These are phyloP conservation scores for Enteromius mattozi DNA, from an alignment of 2,797 vertebrate genomes.

Conservation along the genomic window DNA sequence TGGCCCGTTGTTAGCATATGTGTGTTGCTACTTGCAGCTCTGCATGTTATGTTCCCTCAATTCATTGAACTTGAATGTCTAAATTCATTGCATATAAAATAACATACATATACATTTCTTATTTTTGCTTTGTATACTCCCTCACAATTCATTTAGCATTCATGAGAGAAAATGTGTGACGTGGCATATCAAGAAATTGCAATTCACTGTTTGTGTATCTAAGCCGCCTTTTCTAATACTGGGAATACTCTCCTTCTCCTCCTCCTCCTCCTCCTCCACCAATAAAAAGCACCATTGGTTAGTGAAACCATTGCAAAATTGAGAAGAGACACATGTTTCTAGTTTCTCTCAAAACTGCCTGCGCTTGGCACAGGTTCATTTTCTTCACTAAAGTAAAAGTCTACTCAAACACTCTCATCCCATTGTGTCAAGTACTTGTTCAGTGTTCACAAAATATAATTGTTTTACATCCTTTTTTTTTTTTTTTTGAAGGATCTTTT, in stretches of 20 bases:
- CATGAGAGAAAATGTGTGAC: conserved; percentile 3
- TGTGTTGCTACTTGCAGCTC: conserved; percentile 41
- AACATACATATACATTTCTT: not conserved
- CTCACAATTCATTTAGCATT: conserved; percentile 12
- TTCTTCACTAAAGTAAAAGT: conserved; percentile 18
- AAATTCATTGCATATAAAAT: conserved; percentile 5
- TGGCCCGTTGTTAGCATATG: conserved; percentile 38
- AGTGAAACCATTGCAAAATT: conserved; percentile 47
- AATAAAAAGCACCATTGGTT: conserved; percentile 36
- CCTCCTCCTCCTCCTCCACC: conserved; percentile 8
- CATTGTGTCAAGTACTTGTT: not conserved
- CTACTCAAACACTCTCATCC: not conserved
- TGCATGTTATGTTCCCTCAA: conserved; percentile 21
- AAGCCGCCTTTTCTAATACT: conserved; percentile 17
- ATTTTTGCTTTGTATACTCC: not conserved
- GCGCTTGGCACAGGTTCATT: conserved; percentile 45
- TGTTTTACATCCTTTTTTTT: not conserved
- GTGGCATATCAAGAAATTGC: conserved; percentile 27
- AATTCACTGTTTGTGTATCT: conserved; percentile 35
- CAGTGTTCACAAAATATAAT: not conserved
- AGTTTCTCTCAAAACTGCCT: conserved; percentile 37
- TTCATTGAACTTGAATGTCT: not conserved
- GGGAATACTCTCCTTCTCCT: conserved; percentile 17
- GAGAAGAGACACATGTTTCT: conserved; percentile 34
- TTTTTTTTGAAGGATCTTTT: not conserved